phyloP scores from a whole-genome alignment of 2,888 invertebrate species.

The Acleris literana region DNA sequence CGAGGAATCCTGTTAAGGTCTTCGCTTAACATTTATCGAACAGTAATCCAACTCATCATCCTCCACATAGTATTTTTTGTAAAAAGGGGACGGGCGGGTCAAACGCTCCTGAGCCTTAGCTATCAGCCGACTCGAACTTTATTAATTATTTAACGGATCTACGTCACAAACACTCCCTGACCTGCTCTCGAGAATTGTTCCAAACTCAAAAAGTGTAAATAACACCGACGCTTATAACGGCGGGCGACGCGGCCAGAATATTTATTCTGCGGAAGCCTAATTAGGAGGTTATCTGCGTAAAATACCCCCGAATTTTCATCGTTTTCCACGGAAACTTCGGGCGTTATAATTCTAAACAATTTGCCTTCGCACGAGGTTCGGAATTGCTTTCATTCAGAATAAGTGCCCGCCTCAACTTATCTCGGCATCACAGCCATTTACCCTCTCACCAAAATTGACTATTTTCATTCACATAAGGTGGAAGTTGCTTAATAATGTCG shows the following conservation, averaged over 20 bases:
- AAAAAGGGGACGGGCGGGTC: no score
- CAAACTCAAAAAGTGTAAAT: slow-evolving; percentile 32
- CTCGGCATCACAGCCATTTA: slow-evolving; percentile 53
- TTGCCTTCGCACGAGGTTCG: slow-evolving; percentile 50
- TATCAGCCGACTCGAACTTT: not conserved
- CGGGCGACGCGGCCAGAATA: slow-evolving; percentile 31
- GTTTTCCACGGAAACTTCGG: slow-evolving; percentile 41
- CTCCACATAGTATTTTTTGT: no score
- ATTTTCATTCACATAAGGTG: slow-evolving; percentile 50
- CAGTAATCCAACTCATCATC: no score
- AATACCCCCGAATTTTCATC: slow-evolving; percentile 38
- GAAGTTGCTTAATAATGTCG: slow-evolving; percentile 25
- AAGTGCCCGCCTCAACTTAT: slow-evolving; percentile 52
- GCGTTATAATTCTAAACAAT: slow-evolving; percentile 55
- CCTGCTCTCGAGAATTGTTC: slow-evolving; percentile 10
- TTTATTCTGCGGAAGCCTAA: slow-evolving; percentile 36
- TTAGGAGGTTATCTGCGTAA: slow-evolving; percentile 38
- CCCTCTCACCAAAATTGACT: slow-evolving; percentile 53
- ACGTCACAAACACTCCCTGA: not conserved
- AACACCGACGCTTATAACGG: slow-evolving; percentile 26
- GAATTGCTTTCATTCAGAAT: slow-evolving; percentile 55
- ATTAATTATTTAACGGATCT: slow-evolving; percentile 11
- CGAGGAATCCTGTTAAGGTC: no score
- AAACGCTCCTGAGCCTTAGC: no score
- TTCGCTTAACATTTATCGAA: no score